These are phyloP conservation scores for Sphaeramia orbicularis DNA, from an alignment of 2,797 vertebrate species.

Conservation along the genomic window DNA sequence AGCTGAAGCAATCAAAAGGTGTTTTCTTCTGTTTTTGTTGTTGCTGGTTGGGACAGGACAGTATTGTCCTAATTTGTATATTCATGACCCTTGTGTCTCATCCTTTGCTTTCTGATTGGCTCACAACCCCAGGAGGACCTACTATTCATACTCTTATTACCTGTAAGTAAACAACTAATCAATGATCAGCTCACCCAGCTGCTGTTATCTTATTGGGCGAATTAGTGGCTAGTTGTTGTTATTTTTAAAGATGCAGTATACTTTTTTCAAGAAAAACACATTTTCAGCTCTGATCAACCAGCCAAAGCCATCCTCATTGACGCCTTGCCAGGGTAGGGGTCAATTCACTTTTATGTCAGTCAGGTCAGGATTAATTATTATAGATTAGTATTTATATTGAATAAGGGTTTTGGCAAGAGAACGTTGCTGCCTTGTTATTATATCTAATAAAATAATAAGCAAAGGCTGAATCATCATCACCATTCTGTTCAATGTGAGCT, in stretches of 20 bases:
- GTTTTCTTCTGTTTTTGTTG: conserved; percentile 92
- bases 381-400: background rate
- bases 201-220: conserved; percentile 78
- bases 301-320: conserved; percentile 85
- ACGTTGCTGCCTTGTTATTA: conserved; percentile 15
- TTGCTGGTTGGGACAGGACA: conserved; percentile 89
- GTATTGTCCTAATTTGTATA: conserved; percentile 94
- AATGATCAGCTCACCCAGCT: conserved; percentile 80
- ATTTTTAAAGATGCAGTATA: conserved; percentile 99
- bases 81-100: conserved; percentile 97
- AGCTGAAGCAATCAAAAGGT: conserved; percentile 59
- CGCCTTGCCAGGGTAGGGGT: conserved; percentile 77
- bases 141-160: conserved; percentile 99
- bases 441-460: conserved; percentile 2
- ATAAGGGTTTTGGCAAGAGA: background rate
- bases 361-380: conserved; percentile 36
- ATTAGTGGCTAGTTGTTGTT: conserved; percentile 85
- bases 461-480: conserved; percentile 9
- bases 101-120: conserved; percentile 99
- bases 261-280: conserved; percentile 96
- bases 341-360: conserved; percentile 76
- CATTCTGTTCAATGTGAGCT: background rate
- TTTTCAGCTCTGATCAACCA: conserved; percentile 84
- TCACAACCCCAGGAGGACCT: conserved; percentile 98
- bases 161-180: conserved; percentile 97